Conservation (phyloP, 2,113 vertebrate species). For the Micronycteris hirsuta region DNA sequence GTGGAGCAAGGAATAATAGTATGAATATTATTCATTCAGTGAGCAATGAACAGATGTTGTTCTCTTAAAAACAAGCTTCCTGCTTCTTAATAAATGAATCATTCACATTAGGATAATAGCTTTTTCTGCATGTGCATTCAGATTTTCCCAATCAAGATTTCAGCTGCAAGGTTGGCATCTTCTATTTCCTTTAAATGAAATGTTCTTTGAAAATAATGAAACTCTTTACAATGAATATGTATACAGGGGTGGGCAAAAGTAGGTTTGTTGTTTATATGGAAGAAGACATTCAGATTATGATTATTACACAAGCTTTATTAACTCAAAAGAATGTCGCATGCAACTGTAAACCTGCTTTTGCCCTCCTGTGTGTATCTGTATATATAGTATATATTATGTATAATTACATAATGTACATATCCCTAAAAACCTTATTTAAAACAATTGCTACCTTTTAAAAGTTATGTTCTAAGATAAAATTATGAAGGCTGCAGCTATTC, state of each 20-base stretch:
- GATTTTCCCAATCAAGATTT: background rate
- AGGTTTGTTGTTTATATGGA: background rate
- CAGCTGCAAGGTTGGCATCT: background rate
- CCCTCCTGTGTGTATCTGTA: background rate
- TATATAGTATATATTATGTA: background rate
- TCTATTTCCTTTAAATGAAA: slow-evolving; percentile 20
- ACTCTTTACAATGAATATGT: background rate
- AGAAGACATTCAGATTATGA: background rate
- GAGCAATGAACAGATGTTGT: slow-evolving; percentile 14
- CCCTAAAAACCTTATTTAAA: background rate
- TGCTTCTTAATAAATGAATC: slow-evolving; percentile 53
- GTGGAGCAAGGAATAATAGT: slow-evolving; percentile 30
- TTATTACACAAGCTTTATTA: background rate
- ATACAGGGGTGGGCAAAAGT: background rate
- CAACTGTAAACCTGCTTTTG: background rate
- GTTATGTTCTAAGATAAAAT: background rate
- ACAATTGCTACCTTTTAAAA: background rate
- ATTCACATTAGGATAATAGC: background rate
- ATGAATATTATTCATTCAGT: slow-evolving; percentile 13
- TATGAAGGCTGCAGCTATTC: background rate
- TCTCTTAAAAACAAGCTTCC: slow-evolving; percentile 43
- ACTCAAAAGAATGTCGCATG: background rate
- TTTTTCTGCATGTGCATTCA: slow-evolving; percentile 25
- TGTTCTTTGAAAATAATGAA: slow-evolving; percentile 26
- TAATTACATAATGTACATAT: background rate